Conservation (phyloP, 2,113 vertebrate species). For the Oreochromis spilurus region DNA sequence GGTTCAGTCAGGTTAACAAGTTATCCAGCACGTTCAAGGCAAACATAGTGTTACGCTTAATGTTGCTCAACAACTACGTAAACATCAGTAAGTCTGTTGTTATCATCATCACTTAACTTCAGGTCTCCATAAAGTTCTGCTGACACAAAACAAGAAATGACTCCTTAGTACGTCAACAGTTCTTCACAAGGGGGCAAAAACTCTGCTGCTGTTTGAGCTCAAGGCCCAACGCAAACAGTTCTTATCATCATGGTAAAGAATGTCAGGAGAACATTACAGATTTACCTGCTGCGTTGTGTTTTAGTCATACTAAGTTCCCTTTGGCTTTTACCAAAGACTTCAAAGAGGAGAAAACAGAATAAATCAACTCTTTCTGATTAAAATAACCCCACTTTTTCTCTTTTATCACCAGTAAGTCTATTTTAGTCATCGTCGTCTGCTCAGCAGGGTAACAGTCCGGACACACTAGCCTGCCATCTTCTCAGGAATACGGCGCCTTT, state of each 20-base stretch:
- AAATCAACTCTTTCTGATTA: neutral
- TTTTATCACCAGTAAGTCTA: neutral
- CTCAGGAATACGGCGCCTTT: neutral
- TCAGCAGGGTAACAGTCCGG: neutral
- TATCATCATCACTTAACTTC: neutral
- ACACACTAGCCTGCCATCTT: neutral
- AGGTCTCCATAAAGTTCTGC: neutral
- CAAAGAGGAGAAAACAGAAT: neutral
- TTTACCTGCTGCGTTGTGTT: neutral
- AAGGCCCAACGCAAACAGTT: rapidly evolving
- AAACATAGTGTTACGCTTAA: rapidly evolving
- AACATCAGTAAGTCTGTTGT: neutral
- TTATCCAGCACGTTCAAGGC: rapidly evolving
- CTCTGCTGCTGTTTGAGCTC: neutral
- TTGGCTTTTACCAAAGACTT: neutral
- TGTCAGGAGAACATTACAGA: neutral
- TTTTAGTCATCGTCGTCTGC: rapidly evolving
- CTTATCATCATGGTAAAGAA: neutral
- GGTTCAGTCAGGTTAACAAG: rapidly evolving
- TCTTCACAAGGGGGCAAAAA: rapidly evolving
- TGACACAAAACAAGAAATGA: neutral
- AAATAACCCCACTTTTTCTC: neutral
- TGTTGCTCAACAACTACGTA: neutral
- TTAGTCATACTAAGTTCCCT: neutral
- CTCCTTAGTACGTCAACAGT: rapidly evolving